Evolutionary conservation across 2,888 invertebrate genomes (phyloP).

Genomic region (Eubasilissa splendida): DNA sequence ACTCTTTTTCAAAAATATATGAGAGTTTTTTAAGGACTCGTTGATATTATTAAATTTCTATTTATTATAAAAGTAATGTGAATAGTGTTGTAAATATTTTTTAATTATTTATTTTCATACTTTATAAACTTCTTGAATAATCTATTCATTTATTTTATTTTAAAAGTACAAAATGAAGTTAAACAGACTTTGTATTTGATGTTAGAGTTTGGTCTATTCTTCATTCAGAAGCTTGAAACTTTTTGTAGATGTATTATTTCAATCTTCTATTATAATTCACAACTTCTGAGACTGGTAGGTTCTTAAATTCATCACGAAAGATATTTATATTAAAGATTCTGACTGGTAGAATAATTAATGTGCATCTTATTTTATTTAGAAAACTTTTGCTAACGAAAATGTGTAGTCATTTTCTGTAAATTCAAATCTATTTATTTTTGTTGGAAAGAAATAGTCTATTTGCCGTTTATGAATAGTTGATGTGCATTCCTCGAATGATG

Average conservation of each 20-base stretch:
- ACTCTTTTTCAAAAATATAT: neutral
- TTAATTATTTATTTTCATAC: slow-evolving; percentile 17
- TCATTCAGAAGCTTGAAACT: neutral
- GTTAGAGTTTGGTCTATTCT: neutral
- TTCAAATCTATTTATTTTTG: too few species aligned
- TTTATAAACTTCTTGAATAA: slow-evolving; percentile 13
- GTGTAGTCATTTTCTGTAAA: neutral
- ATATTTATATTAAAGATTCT: slow-evolving; percentile 25
- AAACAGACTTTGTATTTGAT: slow-evolving; percentile 3
- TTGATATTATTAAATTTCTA: slow-evolving; percentile 31
- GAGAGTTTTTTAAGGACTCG: slow-evolving; percentile 10
- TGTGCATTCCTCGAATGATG: slow-evolving; percentile 15
- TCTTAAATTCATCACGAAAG: slow-evolving; percentile 14
- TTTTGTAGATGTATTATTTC: slow-evolving; percentile 6
- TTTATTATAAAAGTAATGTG: slow-evolving; percentile 31
- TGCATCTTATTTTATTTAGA: neutral
- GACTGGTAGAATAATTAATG: slow-evolving; percentile 14
- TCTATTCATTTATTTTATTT: slow-evolving; percentile 23
- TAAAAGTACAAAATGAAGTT: slow-evolving; percentile 6
- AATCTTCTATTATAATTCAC: slow-evolving; percentile 24
- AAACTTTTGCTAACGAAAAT: slow-evolving; percentile 8
- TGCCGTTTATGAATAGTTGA: neutral
- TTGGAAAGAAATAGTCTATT: neutral
- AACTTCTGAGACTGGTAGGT: slow-evolving; percentile 39
- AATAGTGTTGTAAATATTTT: slow-evolving; percentile 25